Conservation (phyloP, 2,888 invertebrate species). For the Synanthedon vespiformis region DNA sequence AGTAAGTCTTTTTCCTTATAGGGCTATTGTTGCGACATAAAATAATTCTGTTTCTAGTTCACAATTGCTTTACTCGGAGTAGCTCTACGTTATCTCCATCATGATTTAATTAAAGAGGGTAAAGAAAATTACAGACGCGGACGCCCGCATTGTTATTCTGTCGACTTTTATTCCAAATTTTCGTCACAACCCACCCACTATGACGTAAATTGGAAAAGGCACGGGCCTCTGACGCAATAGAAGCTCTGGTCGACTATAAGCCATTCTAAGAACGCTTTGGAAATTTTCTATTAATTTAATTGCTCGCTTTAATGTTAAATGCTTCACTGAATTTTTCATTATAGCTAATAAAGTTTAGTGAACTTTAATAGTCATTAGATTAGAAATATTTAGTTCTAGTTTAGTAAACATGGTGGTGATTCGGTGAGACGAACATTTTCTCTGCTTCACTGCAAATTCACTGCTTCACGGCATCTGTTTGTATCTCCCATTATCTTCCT, state of each 20-base stretch:
- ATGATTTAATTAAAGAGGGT: not conserved
- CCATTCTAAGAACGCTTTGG: constrained; percentile 3
- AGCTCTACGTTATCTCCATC: not conserved
- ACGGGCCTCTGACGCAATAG: constrained; percentile 13
- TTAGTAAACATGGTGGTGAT: too few species aligned
- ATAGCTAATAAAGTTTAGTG: too few species aligned
- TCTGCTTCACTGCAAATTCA: too few species aligned
- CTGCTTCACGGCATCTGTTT: too few species aligned
- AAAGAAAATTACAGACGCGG: constrained; percentile 1
- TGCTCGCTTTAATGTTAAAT: too few species aligned
- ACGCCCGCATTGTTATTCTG: constrained; percentile 9
- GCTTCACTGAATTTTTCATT: too few species aligned
- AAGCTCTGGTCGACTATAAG: constrained; percentile 2
- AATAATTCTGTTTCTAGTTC: not conserved
- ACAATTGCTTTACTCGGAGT: not conserved
- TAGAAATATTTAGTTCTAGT: too few species aligned
- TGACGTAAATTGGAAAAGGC: constrained; percentile 17
- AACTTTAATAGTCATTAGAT: too few species aligned
- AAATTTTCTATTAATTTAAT: not conserved
- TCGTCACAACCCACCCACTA: constrained; percentile 8
- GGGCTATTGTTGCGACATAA: too few species aligned
- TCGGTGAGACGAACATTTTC: too few species aligned
- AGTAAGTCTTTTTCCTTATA: too few species aligned
- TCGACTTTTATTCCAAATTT: constrained; percentile 11
- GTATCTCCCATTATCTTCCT: too few species aligned